Evolutionary conservation across 2,797 vertebrate species (phyloP).

Genomic region (Dallia pectoralis): DNA sequence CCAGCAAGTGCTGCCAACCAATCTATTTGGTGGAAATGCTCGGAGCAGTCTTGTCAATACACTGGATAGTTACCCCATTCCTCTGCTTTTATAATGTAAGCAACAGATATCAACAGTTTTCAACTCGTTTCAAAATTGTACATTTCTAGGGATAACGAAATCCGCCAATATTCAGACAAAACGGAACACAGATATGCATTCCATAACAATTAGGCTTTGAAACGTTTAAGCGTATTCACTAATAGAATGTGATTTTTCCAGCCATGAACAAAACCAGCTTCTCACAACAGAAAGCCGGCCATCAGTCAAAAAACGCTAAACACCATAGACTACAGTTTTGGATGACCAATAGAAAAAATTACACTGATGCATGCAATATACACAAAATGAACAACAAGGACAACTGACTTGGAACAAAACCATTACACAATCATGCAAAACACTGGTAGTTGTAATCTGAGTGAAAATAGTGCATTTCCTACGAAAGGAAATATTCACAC

Average conservation of each 20-base stretch:
- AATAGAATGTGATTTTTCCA: background rate
- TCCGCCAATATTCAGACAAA: constrained; percentile 11
- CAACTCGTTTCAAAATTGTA: background rate
- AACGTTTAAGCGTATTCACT: constrained; percentile 12
- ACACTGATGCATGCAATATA: constrained; percentile 54
- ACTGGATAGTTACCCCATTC: background rate
- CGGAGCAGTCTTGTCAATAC: background rate
- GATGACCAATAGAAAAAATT: constrained; percentile 47
- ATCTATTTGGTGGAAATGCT: background rate
- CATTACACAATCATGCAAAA: constrained; percentile 82
- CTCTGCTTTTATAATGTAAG: background rate
- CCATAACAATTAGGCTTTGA: constrained; percentile 13
- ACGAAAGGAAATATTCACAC: constrained; percentile 67
- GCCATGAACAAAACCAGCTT: background rate
- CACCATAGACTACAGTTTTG: constrained; percentile 37
- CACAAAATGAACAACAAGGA: constrained; percentile 51
- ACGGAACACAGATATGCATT: constrained; percentile 13
- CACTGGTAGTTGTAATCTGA: constrained; percentile 74
- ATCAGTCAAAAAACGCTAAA: constrained; percentile 58
- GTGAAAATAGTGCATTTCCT: constrained; percentile 60
- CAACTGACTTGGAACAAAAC: constrained; percentile 50
- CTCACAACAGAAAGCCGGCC: constrained; percentile 31
- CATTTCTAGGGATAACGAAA: background rate
- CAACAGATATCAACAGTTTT: background rate
- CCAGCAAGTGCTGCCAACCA: constrained; percentile 6